Conservation (phyloP, 2,888 invertebrate genomes). For the Epistrophe eligans region DNA sequence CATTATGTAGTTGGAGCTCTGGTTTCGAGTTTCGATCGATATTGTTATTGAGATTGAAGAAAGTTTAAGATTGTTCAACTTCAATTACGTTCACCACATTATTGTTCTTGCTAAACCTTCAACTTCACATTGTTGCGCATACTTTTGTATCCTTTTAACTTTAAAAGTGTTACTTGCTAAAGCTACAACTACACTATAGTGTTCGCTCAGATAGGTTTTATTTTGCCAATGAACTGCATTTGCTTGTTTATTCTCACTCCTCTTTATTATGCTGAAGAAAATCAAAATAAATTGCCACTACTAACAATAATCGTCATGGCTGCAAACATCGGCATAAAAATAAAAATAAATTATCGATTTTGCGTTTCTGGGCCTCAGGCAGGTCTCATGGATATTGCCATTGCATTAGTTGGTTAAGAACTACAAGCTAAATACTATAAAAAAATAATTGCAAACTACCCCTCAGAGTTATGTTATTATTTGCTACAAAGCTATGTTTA, state of each 20-base stretch:
- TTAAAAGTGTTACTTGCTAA: no score
- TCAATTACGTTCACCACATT: no score
- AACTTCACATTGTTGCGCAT: no score
- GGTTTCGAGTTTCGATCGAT: no score
- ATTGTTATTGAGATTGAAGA: no score
- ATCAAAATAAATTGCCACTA: not conserved
- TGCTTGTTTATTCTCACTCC: not conserved
- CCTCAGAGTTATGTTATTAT: not conserved
- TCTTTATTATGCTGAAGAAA: not conserved
- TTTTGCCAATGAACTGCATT: no score
- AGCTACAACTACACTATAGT: no score
- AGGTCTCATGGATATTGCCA: not conserved
- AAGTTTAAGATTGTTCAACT: no score
- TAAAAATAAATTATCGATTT: slow-evolving; percentile 6
- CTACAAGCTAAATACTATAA: not conserved
- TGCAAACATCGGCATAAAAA: not conserved
- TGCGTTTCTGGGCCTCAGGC: not conserved
- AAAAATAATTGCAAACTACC: not conserved
- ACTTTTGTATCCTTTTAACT: no score
- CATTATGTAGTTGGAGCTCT: no score
- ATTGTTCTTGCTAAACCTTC: no score
- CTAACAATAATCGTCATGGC: not conserved
- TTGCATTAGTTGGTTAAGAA: not conserved
- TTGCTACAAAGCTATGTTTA: not conserved
- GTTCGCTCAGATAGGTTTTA: no score